Evolutionary conservation across 2,888 invertebrate species (phyloP).

Genomic region (Ecdyonurus torrentis): DNA sequence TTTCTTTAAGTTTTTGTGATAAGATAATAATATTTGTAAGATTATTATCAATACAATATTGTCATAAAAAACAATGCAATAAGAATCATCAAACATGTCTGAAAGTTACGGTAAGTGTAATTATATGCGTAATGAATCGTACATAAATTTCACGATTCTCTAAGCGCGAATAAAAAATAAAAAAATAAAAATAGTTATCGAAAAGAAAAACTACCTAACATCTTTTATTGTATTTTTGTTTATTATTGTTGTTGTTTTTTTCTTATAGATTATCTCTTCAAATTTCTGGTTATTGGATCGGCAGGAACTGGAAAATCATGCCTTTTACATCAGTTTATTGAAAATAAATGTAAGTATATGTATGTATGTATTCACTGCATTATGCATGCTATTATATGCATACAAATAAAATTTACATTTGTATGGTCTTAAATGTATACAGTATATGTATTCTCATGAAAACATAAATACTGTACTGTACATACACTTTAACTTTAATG

Average conservation of each 20-base stretch:
- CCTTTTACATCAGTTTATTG: conserved; percentile 66
- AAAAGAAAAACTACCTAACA: background rate
- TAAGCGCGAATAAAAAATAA: background rate
- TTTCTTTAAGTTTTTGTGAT: background rate
- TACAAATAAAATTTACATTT: too few species aligned
- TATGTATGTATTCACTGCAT: too few species aligned
- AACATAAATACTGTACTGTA: too few species aligned
- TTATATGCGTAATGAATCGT: background rate
- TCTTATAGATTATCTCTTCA: conserved; percentile 61
- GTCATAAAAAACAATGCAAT: background rate
- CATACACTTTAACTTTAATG: too few species aligned
- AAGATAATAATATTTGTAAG: background rate
- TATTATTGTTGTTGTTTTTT: conserved; percentile 8
- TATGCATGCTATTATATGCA: too few species aligned
- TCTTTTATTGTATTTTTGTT: conserved; percentile 4
- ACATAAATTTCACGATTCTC: background rate
- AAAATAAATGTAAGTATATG: conserved; percentile 60
- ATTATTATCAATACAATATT: too few species aligned
- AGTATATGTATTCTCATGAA: too few species aligned
- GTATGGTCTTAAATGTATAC: too few species aligned
- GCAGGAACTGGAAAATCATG: conserved; percentile 73
- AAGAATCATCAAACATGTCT: conserved; percentile 12
- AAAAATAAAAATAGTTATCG: background rate
- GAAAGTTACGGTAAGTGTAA: conserved; percentile 17
- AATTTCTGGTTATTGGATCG: conserved; percentile 71